phyloP scores from a whole-genome alignment of 1,140 invertebrate species.

The Delia radicum region DNA sequence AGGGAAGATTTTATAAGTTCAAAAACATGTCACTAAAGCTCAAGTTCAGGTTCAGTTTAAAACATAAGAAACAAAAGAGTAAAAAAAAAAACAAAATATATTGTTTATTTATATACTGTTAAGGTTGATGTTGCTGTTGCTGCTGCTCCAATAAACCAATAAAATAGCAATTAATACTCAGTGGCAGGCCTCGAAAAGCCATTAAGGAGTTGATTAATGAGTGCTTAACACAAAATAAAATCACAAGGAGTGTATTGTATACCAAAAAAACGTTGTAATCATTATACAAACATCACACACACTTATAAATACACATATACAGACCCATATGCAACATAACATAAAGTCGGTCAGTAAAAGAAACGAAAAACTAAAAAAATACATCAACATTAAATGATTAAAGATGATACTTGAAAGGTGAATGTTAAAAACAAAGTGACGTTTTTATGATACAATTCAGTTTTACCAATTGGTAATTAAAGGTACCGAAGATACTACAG shows the following conservation, averaged over 20 bases:
- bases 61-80: neutral
- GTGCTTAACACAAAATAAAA: constrained; percentile 16
- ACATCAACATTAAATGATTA: constrained; percentile 1
- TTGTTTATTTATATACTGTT: neutral
- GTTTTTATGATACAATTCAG: constrained; percentile 1
- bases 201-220: constrained; percentile 22
- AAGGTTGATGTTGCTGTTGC: neutral
- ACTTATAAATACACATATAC: neutral
- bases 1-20: neutral
- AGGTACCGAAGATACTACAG: neutral
- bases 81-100: neutral
- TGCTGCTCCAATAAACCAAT: constrained; percentile 7
- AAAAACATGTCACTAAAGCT: neutral
- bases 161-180: constrained; percentile 20
- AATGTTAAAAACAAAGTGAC: constrained; percentile 18
- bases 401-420: constrained; percentile 7
- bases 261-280: neutral
- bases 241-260: neutral
- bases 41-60: neutral
- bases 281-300: neutral
- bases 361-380: neutral
- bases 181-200: constrained; percentile 17
- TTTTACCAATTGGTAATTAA: neutral
- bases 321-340: neutral
- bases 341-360: constrained; percentile 1